phyloP scores from a whole-genome alignment of 2,797 vertebrate species.

The Typhlichthys subterraneus region DNA sequence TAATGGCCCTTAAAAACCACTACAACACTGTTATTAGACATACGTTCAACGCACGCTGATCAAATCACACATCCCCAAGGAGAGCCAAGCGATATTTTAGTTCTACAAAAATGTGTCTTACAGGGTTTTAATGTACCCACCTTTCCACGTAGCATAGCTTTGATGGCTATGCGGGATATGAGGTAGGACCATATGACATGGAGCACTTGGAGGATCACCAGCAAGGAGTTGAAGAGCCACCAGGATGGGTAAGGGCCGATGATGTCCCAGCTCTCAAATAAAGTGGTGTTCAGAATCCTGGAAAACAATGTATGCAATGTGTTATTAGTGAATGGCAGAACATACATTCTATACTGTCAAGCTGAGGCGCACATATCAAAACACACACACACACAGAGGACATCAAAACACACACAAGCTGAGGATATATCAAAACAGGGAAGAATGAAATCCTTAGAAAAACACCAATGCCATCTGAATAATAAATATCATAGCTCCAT shows the following conservation, averaged over 20 bases:
- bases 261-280: conserved; percentile 96
- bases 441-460: conserved; percentile 3
- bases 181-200: conserved; percentile 96
- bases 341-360: background rate
- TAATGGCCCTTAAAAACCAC: too few species aligned
- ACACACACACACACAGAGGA: background rate
- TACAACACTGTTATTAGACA: too few species aligned
- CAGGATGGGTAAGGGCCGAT: conserved; percentile 94
- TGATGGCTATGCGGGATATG: conserved; percentile 88
- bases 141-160: conserved; percentile 91
- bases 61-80: too few species aligned
- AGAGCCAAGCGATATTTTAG: too few species aligned
- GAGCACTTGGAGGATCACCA: conserved; percentile 87
- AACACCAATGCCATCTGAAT: background rate
- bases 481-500: background rate
- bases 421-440: background rate
- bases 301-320: conserved; percentile 28
- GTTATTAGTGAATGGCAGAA: background rate
- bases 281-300: conserved; percentile 92
- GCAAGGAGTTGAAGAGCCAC: conserved; percentile 92
- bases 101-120: too few species aligned
- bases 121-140: conserved; percentile 68
- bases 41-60: too few species aligned
- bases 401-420: too few species aligned
- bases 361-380: too few species aligned